Base-by-base conservation (phyloP, 64 coral and sea anemone species). In the Acropora tenuis region DNA sequence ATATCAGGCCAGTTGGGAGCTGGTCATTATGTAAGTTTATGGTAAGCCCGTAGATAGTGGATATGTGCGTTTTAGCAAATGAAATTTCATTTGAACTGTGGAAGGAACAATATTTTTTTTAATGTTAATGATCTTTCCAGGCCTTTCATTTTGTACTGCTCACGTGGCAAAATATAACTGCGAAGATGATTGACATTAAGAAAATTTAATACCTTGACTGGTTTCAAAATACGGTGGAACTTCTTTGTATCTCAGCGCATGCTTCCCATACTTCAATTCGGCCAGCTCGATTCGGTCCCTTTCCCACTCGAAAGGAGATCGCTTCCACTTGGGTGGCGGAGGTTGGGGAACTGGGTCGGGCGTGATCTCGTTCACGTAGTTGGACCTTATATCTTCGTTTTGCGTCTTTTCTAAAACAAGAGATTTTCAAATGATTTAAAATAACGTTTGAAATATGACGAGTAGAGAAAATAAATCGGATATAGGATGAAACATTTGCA, bases 151-250 rank as follows among this genome's bases (percentile, higher is more conserved):
- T 30, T 30, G 30, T 30, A 30, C 30, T 30, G 30, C 30, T 30
- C 30, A 30, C 30, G 30, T 30, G 0, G 30, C 30, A 30, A 30
- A 30, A 30, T 30, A 30, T 30, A 30, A 30, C 30, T 30, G 30
- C 30, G 30, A 30, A 30, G 61, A 87, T 30, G 30, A 30, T 30
- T 30, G 30, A 30, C 30, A 30, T 30, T 30, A 0, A 30, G 30
- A 30, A 30, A 30, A 30, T 30, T 30, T 30, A 83, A 76, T 79
- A 98, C 96, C 96, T 90, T 93, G 87, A 73, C 90, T 89, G 1
- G 97, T 99, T 81, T 99, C 97, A 89, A 99, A 99, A 49, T 99
- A 99, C 2, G 91, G 94, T 5, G 97, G 97, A 8, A 99, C 97
- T 79, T 99, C 94, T 57, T 94, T 78, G 52, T 96, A 92, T 68